phyloP scores from a whole-genome alignment of 2,113 vertebrate species.

The Stictonetta naevosa region DNA sequence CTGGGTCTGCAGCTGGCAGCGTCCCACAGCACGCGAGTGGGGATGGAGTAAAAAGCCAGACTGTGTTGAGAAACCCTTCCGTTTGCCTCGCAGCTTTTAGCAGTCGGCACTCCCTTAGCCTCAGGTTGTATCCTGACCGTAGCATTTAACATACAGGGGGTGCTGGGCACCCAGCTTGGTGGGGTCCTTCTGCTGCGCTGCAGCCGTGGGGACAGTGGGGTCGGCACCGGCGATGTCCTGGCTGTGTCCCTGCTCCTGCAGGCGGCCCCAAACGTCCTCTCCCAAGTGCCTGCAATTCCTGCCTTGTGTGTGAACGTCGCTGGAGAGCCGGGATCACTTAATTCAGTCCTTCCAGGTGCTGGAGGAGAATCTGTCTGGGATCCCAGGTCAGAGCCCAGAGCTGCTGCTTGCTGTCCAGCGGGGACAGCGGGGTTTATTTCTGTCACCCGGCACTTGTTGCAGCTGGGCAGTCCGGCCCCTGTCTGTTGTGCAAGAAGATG shows the following conservation, averaged over 20 bases:
- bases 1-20: background rate
- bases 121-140: background rate
- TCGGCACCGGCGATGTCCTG: background rate
- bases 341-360: background rate
- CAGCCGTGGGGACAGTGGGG: background rate
- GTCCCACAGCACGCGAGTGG: rapidly evolving
- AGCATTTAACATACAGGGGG: background rate
- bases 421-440: background rate
- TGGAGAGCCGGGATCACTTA: background rate
- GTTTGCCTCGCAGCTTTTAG: background rate
- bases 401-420: background rate
- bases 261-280: background rate
- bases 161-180: background rate
- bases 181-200: background rate
- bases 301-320: background rate
- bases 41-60: background rate
- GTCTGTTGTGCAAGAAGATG: background rate
- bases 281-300: background rate
- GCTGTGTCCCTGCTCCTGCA: background rate
- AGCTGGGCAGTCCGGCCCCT: background rate
- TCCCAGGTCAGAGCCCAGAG: background rate
- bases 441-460: background rate
- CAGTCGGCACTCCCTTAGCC: background rate
- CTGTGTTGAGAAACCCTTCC: background rate
- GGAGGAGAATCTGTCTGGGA: background rate